Percentiles rank a stretch among this genome's conserved stretches.
phyloP scores from a whole-genome alignment of 2,113 vertebrate genomes.

The Carollia perspicillata region DNA sequence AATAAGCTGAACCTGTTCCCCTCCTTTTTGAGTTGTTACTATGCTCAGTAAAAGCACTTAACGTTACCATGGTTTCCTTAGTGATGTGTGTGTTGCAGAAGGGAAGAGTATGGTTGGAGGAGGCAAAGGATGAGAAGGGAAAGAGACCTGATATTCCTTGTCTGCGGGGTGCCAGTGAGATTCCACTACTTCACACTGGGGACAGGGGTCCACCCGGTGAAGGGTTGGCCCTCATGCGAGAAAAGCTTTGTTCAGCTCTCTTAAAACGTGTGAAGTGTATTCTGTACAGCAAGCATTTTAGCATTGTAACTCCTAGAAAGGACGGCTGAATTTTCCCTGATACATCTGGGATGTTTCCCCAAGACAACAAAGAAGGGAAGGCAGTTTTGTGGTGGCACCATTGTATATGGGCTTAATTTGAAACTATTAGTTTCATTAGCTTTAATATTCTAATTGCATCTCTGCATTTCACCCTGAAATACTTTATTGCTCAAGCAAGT shows the following conservation, averaged over 20 bases:
- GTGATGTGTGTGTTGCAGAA: neutral
- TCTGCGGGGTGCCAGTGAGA: neutral
- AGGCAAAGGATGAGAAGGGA: neutral
- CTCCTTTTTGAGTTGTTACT: neutral
- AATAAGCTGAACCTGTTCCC: neutral
- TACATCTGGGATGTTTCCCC: neutral
- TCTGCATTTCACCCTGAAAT: constrained; percentile 22
- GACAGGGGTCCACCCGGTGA: neutral
- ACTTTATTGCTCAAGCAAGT: constrained; percentile 37
- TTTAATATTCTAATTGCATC: constrained; percentile 67
- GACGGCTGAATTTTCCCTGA: neutral
- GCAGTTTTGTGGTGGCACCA: neutral
- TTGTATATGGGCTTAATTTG: constrained; percentile 56
- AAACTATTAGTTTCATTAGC: constrained; percentile 57
- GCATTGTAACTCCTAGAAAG: neutral
- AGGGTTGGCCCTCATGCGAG: neutral
- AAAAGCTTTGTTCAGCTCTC: neutral
- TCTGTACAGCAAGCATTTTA: neutral
- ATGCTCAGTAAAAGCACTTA: neutral
- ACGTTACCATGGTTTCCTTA: constrained; percentile 43
- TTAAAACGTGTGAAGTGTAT: neutral
- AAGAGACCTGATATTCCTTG: neutral
- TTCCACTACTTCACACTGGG: neutral
- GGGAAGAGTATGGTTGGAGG: neutral
- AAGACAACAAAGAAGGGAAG: neutral